phyloP scores from a whole-genome alignment of 2,797 vertebrate species.

The Microchirus variegatus region DNA sequence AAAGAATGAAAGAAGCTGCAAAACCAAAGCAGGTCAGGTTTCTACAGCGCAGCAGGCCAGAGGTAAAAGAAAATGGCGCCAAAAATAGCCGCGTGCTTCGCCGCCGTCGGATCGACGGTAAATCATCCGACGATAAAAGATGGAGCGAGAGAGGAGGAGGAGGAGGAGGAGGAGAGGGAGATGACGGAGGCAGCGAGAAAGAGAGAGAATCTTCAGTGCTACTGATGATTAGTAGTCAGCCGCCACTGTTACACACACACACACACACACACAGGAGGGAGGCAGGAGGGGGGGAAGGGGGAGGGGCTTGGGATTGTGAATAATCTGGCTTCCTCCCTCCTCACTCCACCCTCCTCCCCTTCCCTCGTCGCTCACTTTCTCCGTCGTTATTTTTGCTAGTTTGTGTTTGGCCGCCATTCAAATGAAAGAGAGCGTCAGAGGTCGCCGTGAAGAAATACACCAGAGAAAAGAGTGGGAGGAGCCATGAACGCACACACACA shows the following conservation, averaged over 20 bases:
- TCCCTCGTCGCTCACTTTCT: background rate
- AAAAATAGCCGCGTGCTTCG: slow-evolving; percentile 45
- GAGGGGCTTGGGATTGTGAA: slow-evolving; percentile 29
- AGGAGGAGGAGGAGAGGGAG: background rate
- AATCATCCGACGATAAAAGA: slow-evolving; percentile 22
- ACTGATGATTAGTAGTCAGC: slow-evolving; percentile 23
- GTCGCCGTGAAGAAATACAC: slow-evolving; percentile 4
- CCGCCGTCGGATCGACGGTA: slow-evolving; percentile 9
- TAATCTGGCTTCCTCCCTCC: slow-evolving; percentile 36
- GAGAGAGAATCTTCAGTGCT: slow-evolving; percentile 17
- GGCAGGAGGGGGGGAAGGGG: slow-evolving; percentile 33
- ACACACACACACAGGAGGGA: slow-evolving; percentile 14
- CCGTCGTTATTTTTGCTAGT: background rate
- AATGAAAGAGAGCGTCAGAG: slow-evolving; percentile 1
- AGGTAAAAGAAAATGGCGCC: slow-evolving; percentile 51
- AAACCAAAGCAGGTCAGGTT: background rate
- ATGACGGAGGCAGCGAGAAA: background rate
- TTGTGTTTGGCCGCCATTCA: background rate
- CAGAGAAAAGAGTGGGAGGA: background rate
- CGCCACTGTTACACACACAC: background rate
- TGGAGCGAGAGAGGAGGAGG: slow-evolving; percentile 1
- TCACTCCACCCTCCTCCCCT: background rate
- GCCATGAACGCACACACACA: background rate
- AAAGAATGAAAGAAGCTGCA: background rate
- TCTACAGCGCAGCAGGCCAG: slow-evolving; percentile 3